Base-by-base conservation (phyloP, 2,797 vertebrate species). In the Xiphophorus birchmanni region DNA sequence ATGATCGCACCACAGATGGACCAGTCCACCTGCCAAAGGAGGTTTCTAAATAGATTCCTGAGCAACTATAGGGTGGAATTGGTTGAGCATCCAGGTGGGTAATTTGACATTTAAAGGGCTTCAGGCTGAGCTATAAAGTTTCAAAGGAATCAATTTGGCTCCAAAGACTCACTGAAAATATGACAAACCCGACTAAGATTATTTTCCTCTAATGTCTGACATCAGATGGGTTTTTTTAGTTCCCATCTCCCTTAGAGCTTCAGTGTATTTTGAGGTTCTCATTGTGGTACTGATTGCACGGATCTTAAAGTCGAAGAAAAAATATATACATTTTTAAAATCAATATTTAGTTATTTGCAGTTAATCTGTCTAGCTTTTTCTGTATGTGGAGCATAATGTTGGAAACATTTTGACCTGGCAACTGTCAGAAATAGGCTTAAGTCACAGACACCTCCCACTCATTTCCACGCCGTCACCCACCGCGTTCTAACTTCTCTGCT, bases 361-460 rank as follows among this genome's bases (percentile, higher is more conserved):
- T 48, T 29, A 47, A 8, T 50, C 1, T 48, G 58, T 48, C 47
- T 26, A 4, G 45, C 47, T 73, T 37, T 81, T 78, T 82, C 42
- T 79, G 63, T 85, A 67, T 82, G 67, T 79, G 60, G 58, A 69
- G 1, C 65, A 77, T 80, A 73, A 81, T 87, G 77, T 89, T 87
- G 81, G 72, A 73, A 74, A 82, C 77, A 32, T 40, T 56, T 65
- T 50, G 75, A 85, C 84, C 84, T 79, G 67, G 65, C 81, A 79
- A 79, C 86, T 88, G 83, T 82, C 86, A 82, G 84, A 88, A 91
- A 84, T 88, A 91, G 90, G 80, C 63, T 75, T 80, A 87, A 91
- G 92, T 94, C 92, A 89, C 76, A 82, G 63, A 83, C 77, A 40
- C 85, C 60, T 88, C 91, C 91, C 82, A 91, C 87, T 37, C 74